A percentile compares a stretch with the other conserved stretches of the same genome.
Evolutionary conservation across 2,888 invertebrate genomes (phyloP).

Genomic region (Endomychus coccineus): DNA sequence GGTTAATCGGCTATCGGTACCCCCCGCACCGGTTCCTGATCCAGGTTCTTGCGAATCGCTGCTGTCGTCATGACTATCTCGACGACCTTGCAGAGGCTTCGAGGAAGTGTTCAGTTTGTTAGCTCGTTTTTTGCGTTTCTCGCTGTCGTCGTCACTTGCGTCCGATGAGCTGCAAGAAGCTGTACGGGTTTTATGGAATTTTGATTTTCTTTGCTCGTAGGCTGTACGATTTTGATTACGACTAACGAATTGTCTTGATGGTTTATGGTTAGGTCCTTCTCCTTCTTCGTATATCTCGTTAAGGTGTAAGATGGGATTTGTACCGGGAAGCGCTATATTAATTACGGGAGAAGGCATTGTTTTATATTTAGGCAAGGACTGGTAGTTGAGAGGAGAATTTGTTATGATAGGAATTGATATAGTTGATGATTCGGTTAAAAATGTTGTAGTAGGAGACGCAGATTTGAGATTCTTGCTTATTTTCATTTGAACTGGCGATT

Average conservation of each 20-base stretch:
- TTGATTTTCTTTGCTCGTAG: conserved; percentile 56
- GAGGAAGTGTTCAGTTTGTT: conserved; percentile 55
- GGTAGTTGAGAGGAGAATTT: conserved; percentile 33
- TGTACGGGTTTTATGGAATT: conserved; percentile 66
- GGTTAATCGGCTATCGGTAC: conserved; percentile 9
- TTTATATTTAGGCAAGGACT: conserved; percentile 46
- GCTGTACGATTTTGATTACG: conserved; percentile 35
- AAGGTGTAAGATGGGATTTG: conserved; percentile 43
- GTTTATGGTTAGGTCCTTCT: conserved; percentile 34
- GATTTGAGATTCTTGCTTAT: conserved; percentile 26
- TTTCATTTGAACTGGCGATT: conserved; percentile 27
- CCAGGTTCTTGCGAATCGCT: conserved; percentile 76
- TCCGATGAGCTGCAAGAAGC: conserved; percentile 92
- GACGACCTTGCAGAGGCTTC: conserved; percentile 38
- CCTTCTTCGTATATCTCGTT: conserved; percentile 66
- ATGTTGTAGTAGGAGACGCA: conserved; percentile 39
- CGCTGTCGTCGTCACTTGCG: conserved; percentile 83
- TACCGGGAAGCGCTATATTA: conserved; percentile 28
- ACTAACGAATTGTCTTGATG: conserved; percentile 34
- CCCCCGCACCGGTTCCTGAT: conserved; percentile 26
- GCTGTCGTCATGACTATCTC: conserved; percentile 79
- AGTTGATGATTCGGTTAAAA: conserved; percentile 49
- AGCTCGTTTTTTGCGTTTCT: conserved; percentile 72
- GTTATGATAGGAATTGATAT: conserved; percentile 49
- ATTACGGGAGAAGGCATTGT: conserved; percentile 53